These are phyloP conservation scores for Scolopax bukidnonensis DNA, from an alignment of 2,797 vertebrate genomes.

Conservation along the genomic window DNA sequence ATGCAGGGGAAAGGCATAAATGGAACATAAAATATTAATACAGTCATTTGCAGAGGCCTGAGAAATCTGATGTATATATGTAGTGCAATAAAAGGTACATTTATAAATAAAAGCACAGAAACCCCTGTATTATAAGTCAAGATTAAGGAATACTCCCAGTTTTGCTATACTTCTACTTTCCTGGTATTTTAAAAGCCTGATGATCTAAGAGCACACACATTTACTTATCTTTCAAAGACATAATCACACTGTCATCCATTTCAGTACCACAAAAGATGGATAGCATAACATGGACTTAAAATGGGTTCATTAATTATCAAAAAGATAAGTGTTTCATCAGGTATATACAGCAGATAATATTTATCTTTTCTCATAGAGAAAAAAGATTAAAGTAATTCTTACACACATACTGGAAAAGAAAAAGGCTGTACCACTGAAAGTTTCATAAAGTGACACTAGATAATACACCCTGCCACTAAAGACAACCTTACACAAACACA, in stretches of 20 bases:
- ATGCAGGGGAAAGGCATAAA: neutral
- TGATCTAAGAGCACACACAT: slow-evolving; percentile 82
- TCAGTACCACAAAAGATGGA: slow-evolving; percentile 83
- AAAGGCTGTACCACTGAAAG: slow-evolving; percentile 54
- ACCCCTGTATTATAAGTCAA: slow-evolving; percentile 17
- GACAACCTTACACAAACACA: slow-evolving; percentile 72
- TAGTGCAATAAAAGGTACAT: neutral
- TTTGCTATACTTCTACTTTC: slow-evolving; percentile 59
- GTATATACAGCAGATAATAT: slow-evolving; percentile 83
- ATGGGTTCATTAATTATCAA: slow-evolving; percentile 82
- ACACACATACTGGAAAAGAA: slow-evolving; percentile 66
- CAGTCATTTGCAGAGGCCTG: neutral
- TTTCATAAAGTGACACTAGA: slow-evolving; percentile 74
- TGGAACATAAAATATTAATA: neutral
- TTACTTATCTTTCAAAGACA: slow-evolving; percentile 83
- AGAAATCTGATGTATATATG: neutral
- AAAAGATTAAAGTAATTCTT: slow-evolving; percentile 82
- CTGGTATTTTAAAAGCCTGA: slow-evolving; percentile 80
- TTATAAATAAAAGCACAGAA: slow-evolving; percentile 11
- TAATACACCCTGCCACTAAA: slow-evolving; percentile 67
- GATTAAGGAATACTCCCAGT: slow-evolving; percentile 57
- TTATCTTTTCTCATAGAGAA: slow-evolving; percentile 80
- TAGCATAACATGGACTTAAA: slow-evolving; percentile 79
- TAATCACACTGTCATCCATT: slow-evolving; percentile 85
- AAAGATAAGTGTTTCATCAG: slow-evolving; percentile 86